A percentile compares a stretch with the other conserved stretches of the same genome.
Evolutionary conservation across 35 echinoderm and acorn worm species (phyloP).

Genomic region (Acanthaster planci): DNA sequence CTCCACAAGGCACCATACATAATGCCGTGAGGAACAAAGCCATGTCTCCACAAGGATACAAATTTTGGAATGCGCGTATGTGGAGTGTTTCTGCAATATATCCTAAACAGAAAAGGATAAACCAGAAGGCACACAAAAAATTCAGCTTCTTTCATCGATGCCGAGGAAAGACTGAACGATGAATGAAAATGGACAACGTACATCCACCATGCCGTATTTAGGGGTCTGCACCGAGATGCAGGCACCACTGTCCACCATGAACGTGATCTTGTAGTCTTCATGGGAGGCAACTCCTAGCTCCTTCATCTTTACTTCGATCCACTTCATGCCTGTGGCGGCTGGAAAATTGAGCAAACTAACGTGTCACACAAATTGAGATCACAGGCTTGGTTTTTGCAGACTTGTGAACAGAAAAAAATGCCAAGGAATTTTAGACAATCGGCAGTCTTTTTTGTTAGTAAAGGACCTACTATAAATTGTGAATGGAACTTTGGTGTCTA

Average conservation of each 20-base stretch:
- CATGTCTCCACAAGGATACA: no score
- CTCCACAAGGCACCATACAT: no score
- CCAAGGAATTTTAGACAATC: not conserved
- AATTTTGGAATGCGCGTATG: no score
- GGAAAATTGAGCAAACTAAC: not conserved
- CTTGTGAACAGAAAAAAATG: no score
- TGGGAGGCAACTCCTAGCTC: constrained; percentile 80
- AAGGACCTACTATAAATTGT: not conserved
- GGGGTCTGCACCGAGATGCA: constrained; percentile 85
- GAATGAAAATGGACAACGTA: constrained; percentile 43
- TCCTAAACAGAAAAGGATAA: no score
- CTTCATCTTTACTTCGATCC: constrained; percentile 96
- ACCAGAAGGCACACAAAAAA: no score
- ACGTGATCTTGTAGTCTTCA: constrained; percentile 83
- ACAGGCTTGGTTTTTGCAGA: no score
- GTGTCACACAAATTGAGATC: no score
- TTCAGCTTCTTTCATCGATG: no score
- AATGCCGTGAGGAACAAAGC: no score
- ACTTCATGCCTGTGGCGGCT: constrained; percentile 98
- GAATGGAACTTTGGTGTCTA: not conserved
- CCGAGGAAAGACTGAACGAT: no score
- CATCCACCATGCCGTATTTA: constrained; percentile 90
- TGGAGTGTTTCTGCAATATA: no score
- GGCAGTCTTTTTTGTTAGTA: not conserved
- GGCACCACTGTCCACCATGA: constrained; percentile 89